Conservation (phyloP, 2,113 vertebrate genomes). For the Myotis yumanensis region DNA sequence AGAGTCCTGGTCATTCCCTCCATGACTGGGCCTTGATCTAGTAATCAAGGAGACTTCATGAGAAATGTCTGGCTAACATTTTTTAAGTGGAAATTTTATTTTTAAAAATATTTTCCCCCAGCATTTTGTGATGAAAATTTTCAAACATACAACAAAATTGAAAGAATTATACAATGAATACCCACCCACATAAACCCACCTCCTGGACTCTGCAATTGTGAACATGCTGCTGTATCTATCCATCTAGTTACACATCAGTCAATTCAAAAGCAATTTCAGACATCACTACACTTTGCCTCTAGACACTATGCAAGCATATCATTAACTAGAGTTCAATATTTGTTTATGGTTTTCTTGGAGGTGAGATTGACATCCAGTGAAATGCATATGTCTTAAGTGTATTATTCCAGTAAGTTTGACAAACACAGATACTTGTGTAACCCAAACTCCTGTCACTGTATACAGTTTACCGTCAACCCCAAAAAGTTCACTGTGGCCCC, state of each 20-base stretch:
- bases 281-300: not conserved
- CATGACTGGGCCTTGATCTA: not conserved
- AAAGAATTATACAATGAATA: not conserved
- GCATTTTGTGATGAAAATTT: not conserved
- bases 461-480: not conserved
- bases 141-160: not conserved
- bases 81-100: slow-evolving; percentile 37
- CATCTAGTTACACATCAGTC: no score
- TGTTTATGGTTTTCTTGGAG: not conserved
- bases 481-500: not conserved
- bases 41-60: not conserved
- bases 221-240: not conserved
- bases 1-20: not conserved
- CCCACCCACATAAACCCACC: not conserved
- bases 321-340: not conserved
- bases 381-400: not conserved
- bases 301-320: not conserved
- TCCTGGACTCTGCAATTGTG: not conserved
- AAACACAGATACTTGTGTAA: not conserved
- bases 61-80: slow-evolving; percentile 21
- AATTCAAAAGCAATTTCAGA: not conserved
- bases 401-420: not conserved
- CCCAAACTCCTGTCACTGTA: not conserved
- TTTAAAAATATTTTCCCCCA: not conserved
- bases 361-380: not conserved